These are phyloP conservation scores for Meloidogyne hapla DNA, from an alignment of 1,140 invertebrate species.

Conservation along the genomic window DNA sequence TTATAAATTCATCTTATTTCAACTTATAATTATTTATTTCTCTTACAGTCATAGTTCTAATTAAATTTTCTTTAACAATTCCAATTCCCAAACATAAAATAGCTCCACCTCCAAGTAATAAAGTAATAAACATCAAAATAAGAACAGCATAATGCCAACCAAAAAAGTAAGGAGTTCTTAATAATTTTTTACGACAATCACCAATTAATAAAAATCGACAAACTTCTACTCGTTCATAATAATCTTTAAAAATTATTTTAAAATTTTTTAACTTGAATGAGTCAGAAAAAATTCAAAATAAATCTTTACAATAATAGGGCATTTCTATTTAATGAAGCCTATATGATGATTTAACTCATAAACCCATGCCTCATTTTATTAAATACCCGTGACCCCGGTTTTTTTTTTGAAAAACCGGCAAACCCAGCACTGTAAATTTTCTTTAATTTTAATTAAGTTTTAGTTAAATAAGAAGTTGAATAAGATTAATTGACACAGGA, in stretches of 20 bases:
- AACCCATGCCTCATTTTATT: no score
- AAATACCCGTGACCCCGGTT: no score
- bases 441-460: no score
- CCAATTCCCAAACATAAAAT: conserved; percentile 45
- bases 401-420: no score
- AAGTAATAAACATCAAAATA: conserved; percentile 52
- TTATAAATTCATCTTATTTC: background rate
- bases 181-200: conserved; percentile 60
- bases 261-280: background rate
- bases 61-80: conserved; percentile 40
- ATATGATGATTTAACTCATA: no score
- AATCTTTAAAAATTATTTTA: conserved; percentile 27
- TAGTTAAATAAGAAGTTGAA: no score
- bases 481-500: no score
- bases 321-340: no score
- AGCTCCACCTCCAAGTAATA: conserved; percentile 32
- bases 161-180: conserved; percentile 62
- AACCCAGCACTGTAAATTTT: no score
- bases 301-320: no score
- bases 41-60: conserved; percentile 36
- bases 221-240: conserved; percentile 58
- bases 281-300: no score
- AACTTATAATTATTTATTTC: no score
- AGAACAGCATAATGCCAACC: conserved; percentile 64
- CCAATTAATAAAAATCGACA: conserved; percentile 62